phyloP scores from a whole-genome alignment of 2,797 vertebrate species.

The Urocyon cinereoargenteus region DNA sequence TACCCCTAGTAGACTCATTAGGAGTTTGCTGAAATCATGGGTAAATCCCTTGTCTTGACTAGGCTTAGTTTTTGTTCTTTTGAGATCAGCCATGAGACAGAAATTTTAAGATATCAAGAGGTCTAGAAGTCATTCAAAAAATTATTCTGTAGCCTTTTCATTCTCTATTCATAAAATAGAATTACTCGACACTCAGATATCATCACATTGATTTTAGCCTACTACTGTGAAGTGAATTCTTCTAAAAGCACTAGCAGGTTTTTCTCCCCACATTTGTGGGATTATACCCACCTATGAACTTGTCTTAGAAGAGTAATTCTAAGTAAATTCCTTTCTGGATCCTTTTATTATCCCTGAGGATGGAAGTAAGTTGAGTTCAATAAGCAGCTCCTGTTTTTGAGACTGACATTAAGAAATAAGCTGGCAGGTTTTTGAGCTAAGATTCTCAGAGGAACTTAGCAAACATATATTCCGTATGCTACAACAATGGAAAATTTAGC shows the following conservation, averaged over 20 bases:
- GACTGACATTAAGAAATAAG: constrained; percentile 60
- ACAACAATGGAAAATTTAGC: constrained; percentile 21
- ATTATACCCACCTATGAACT: background rate
- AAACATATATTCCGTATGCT: constrained; percentile 45
- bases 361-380: constrained; percentile 42
- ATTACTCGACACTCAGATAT: background rate
- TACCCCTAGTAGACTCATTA: background rate
- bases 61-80: background rate
- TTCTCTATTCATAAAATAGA: background rate
- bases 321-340: constrained; percentile 26
- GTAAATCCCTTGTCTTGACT: background rate
- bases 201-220: background rate
- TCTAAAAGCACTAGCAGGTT: constrained; percentile 22
- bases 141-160: constrained; percentile 14
- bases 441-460: constrained; percentile 53
- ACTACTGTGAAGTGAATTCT: background rate
- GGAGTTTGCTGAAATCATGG: constrained; percentile 1
- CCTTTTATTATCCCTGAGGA: constrained; percentile 37
- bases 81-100: background rate
- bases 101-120: constrained; percentile 5
- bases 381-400: constrained; percentile 5
- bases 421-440: constrained; percentile 57
- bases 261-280: background rate
- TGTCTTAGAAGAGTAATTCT: constrained; percentile 53
- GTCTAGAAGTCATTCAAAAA: constrained; percentile 4